phyloP scores from a whole-genome alignment of 2,113 vertebrate genomes.

The Platichthys flesus region DNA sequence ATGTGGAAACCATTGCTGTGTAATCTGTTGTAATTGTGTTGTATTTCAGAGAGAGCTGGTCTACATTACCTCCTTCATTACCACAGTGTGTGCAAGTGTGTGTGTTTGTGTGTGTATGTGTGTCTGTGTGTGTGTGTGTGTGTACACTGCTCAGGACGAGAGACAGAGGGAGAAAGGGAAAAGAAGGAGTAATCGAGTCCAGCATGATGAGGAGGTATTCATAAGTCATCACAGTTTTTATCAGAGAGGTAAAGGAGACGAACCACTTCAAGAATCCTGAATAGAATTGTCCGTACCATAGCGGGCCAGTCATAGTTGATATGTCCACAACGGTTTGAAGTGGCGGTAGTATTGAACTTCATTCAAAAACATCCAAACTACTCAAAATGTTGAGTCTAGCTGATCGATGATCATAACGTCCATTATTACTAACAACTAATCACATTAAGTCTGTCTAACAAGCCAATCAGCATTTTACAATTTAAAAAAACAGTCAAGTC shows the following conservation, averaged over 20 bases:
- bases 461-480: too few relatives aligned
- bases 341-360: too few relatives aligned
- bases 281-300: background rate
- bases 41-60: slow-evolving; percentile 70
- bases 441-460: too few relatives aligned
- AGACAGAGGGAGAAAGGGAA: background rate
- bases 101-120: slow-evolving; percentile 17
- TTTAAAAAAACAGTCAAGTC: too few relatives aligned
- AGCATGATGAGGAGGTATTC: slow-evolving; percentile 11
- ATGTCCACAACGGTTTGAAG: too few relatives aligned
- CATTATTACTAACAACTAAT: too few relatives aligned
- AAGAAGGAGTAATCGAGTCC: background rate
- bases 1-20: slow-evolving; percentile 77
- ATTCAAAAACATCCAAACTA: too few relatives aligned
- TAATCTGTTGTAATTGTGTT: slow-evolving; percentile 78
- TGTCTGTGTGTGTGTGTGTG: slow-evolving; percentile 20
- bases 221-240: background rate
- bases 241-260: background rate
- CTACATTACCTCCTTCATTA: slow-evolving; percentile 71
- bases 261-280: background rate
- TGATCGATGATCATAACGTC: too few relatives aligned
- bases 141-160: slow-evolving; percentile 1
- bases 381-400: too few relatives aligned
- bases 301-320: background rate
- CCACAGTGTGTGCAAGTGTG: slow-evolving; percentile 4